Percentiles rank a stretch among this genome's conserved stretches.
These are phyloP conservation scores for Emberiza fucata DNA, from an alignment of 2,113 vertebrate genomes.

Conservation along the genomic window DNA sequence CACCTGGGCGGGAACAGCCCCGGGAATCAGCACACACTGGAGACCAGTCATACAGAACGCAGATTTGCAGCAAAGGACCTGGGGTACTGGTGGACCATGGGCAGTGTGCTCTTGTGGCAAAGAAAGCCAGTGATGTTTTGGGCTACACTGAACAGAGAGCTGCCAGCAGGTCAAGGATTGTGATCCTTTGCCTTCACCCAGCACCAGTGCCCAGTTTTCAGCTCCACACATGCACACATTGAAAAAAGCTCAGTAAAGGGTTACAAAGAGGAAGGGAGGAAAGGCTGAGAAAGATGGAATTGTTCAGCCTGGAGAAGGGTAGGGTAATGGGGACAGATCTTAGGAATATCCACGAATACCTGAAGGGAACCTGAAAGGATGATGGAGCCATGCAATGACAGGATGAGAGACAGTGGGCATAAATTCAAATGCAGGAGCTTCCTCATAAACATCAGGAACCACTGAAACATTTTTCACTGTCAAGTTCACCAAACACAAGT, in stretches of 20 bases:
- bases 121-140: background rate
- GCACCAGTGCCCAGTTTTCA: background rate
- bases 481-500: background rate
- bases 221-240: background rate
- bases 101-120: fast-evolving
- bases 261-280: background rate
- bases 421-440: background rate
- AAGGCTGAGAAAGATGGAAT: background rate
- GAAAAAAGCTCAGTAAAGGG: background rate
- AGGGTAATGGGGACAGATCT: fast-evolving
- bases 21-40: background rate
- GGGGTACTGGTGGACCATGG: background rate
- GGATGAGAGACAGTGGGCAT: background rate
- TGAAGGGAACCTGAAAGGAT: background rate
- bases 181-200: background rate
- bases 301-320: background rate
- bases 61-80: background rate
- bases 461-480: background rate
- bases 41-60: background rate
- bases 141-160: background rate
- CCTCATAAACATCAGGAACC: background rate
- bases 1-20: background rate
- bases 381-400: background rate
- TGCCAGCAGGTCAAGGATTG: background rate
- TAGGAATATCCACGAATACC: background rate